Evolutionary conservation across 2,888 invertebrate genomes (phyloP), one percentile per base, ranked within the genome.

Genomic region (Eugnorisma glareosa): DNA sequence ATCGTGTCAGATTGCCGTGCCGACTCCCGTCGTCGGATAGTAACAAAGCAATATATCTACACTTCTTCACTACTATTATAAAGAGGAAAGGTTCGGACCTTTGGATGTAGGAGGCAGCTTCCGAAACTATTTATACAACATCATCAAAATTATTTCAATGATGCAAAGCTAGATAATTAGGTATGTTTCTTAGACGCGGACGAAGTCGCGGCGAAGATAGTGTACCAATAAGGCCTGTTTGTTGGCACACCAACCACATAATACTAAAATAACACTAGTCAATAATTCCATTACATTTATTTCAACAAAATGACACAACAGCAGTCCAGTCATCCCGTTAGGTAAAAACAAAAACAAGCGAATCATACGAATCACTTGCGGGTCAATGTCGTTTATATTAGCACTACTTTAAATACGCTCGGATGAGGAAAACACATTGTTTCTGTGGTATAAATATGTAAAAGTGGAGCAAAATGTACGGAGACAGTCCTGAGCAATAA

Each of bases 381-480:
- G 83, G 84, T 83, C 83, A 83, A 83, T 83, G 84, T 73, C 83
- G 63, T 80, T 76, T 79, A 59, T 35, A 70, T 83, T 75, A 77
- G 66, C 66, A n/a, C 68, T 13, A 71, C 31, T 80, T 74, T 70
- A 51, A 79, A 80, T 73, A 63, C 57, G 57, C 35, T 57, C 63
- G 4, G 45, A 59, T 54, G 71, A 83, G 81, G 83, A 83, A 83
- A 83, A 83, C 57, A 57, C 66, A 40, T n/a, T 31, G 51, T 66
- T 48, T 66, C 54, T 45, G 28, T 45, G 24, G 18, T 31, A 35
- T 45, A 43, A 10, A 40, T 35, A 28, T 67, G 21, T 31, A 40
- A 10, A 37, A 40, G 8, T 45, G 18, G 48, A 37, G 45, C 28
- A 45, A 37, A 13, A 18, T 43, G 28, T 28, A 24, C n/a, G 1